Evolutionary conservation across 1,140 invertebrate genomes (phyloP).

Genomic region (Lucilia cuprina): DNA sequence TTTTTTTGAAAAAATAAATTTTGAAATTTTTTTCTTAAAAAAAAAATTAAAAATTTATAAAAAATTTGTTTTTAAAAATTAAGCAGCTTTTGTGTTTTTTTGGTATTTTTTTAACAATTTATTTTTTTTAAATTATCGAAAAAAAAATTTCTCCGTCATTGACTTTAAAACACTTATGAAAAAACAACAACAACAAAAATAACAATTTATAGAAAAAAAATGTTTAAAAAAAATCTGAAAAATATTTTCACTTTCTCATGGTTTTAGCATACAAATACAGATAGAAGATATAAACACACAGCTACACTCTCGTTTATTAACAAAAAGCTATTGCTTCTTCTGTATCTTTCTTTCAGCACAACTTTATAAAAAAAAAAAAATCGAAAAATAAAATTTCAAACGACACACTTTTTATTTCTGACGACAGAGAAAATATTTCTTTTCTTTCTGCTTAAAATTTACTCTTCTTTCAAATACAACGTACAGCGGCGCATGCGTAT

Average conservation of each 20-base stretch:
- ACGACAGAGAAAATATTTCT: background rate
- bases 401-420: background rate
- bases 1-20: background rate
- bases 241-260: conserved; percentile 30
- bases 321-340: background rate
- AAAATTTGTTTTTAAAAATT: background rate
- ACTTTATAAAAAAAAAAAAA: no score
- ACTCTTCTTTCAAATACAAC: background rate
- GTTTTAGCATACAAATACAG: background rate
- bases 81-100: background rate
- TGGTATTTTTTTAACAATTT: background rate
- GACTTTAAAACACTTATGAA: background rate
- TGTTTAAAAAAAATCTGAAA: background rate
- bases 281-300: background rate
- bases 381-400: background rate
- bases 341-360: background rate
- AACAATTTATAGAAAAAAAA: background rate
- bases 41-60: background rate
- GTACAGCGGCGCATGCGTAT: background rate
- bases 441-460: background rate
- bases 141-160: conserved; percentile 32
- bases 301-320: background rate
- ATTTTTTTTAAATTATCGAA: background rate
- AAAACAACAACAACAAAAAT: background rate
- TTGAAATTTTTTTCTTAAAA: background rate